Evolutionary conservation across 2,797 vertebrate genomes (phyloP).

Genomic region (Bradypodion ventrale): DNA sequence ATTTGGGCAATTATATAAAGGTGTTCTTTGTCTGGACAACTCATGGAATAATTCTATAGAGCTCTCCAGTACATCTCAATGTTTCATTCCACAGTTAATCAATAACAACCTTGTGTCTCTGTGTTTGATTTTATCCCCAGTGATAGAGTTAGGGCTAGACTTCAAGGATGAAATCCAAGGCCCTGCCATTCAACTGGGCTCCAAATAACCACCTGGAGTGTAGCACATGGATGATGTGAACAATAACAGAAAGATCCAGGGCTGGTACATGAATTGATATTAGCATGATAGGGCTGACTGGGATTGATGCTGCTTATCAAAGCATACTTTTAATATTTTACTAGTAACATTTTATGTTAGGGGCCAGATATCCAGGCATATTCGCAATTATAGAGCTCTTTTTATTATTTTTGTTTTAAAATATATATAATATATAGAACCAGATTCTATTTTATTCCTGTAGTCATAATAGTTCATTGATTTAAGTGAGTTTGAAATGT

Average conservation of each 20-base stretch:
- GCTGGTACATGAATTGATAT: background rate
- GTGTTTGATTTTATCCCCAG: constrained; percentile 7
- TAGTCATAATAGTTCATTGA: background rate
- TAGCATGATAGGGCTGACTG: background rate
- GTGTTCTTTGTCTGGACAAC: background rate
- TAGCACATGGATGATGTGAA: background rate
- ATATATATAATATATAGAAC: background rate
- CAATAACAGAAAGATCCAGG: background rate
- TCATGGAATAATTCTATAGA: background rate
- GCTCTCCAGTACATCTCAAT: background rate
- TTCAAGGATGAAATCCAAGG: background rate
- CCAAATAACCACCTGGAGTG: background rate
- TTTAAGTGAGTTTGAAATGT: background rate
- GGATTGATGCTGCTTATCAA: no score
- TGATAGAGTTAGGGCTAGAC: background rate
- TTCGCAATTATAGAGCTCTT: background rate
- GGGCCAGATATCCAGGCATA: background rate
- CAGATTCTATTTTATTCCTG: background rate
- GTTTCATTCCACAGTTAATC: background rate
- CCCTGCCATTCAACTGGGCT: background rate
- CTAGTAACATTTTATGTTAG: background rate
- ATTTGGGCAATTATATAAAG: background rate
- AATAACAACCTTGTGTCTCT: background rate
- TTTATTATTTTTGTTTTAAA: no score
- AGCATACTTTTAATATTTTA: background rate